These are phyloP conservation scores for Notolepis coatsorum DNA, from an alignment of 2,797 vertebrate genomes.

Conservation along the genomic window DNA sequence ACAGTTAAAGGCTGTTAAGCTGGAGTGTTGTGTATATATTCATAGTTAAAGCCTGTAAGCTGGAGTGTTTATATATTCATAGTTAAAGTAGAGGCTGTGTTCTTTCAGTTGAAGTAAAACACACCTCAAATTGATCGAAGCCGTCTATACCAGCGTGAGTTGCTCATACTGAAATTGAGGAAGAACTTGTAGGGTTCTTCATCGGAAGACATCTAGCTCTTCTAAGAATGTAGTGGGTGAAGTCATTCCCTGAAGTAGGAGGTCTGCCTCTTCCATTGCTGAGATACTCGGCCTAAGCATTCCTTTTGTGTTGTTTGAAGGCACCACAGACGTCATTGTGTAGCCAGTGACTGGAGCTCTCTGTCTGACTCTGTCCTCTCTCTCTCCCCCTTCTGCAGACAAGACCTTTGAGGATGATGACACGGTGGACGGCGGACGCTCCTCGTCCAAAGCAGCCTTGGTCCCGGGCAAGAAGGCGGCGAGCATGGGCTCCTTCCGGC, in stretches of 20 bases:
- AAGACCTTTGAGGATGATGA: slow-evolving; percentile 97
- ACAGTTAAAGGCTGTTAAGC: no score
- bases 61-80: no score
- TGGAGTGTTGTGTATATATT: no score
- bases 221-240: no score
- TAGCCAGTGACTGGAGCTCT: slow-evolving; percentile 1
- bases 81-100: no score
- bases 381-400: slow-evolving; percentile 79
- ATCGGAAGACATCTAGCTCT: no score
- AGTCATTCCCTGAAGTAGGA: background rate
- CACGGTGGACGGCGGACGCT: slow-evolving; percentile 93
- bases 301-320: background rate
- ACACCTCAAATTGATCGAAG: no score
- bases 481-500: slow-evolving; percentile 82
- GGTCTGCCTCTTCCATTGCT: slow-evolving; percentile 18
- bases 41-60: no score
- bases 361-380: background rate
- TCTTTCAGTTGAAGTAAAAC: no score
- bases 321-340: slow-evolving; percentile 5
- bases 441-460: slow-evolving; percentile 86
- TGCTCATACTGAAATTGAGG: no score
- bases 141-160: no score
- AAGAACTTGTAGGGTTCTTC: no score
- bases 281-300: background rate
- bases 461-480: slow-evolving; percentile 66